These are phyloP conservation scores for Eretmocerus hayati DNA, from an alignment of 2,888 invertebrate genomes.

Conservation along the genomic window DNA sequence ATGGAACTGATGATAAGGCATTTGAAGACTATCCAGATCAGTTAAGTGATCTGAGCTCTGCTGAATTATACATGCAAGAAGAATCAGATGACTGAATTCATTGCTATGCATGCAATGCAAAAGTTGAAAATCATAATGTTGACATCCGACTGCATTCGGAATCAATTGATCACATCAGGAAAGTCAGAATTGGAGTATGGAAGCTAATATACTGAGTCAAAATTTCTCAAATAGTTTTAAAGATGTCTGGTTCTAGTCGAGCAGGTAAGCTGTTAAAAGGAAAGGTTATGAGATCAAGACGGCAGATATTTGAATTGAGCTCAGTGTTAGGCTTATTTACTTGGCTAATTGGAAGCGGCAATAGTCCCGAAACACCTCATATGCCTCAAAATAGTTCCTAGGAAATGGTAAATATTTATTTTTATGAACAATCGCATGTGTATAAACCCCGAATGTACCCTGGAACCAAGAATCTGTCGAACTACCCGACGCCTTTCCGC, in stretches of 20 bases:
- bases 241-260: conserved; percentile 23
- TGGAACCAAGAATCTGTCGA: too few species aligned
- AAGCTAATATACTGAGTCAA: not conserved
- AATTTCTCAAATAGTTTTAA: conserved; percentile 7
- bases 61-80: conserved; percentile 4
- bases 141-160: not conserved
- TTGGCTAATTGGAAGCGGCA: too few species aligned
- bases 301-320: too few species aligned
- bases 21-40: conserved; percentile 1
- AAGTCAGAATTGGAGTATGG: not conserved
- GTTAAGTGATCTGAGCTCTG: conserved; percentile 4
- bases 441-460: too few species aligned
- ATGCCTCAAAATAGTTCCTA: too few species aligned
- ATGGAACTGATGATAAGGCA: not conserved
- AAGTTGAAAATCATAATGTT: not conserved
- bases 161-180: not conserved
- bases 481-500: too few species aligned
- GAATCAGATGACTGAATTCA: conserved; percentile 1
- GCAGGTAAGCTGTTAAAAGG: too few species aligned
- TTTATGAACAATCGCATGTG: too few species aligned
- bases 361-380: too few species aligned
- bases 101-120: conserved; percentile 4
- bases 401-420: too few species aligned
- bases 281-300: too few species aligned
- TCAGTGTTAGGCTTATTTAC: too few species aligned